Evolutionary conservation across 2,888 invertebrate genomes (phyloP).

Genomic region (Cryptocephalus moraei): DNA sequence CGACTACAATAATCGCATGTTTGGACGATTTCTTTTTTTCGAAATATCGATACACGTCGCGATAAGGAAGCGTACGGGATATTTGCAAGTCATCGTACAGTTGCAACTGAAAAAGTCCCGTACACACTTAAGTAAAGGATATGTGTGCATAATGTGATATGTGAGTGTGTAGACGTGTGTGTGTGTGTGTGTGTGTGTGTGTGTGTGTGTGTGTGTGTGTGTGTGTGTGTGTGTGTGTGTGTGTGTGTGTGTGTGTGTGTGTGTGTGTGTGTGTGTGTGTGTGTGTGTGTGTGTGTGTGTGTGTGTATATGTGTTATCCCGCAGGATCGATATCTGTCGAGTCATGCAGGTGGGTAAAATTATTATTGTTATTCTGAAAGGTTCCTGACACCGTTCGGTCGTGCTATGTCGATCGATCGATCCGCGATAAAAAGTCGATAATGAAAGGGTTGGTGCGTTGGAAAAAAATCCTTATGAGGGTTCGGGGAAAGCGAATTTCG

Average conservation of each 20-base stretch:
- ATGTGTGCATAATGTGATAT: neutral
- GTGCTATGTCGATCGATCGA: too few relatives aligned
- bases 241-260: constrained; percentile 5
- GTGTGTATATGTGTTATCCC: constrained; percentile 10
- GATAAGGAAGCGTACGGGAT: constrained; percentile 18
- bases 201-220: neutral
- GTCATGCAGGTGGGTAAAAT: constrained; percentile 13
- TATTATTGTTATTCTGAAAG: constrained; percentile 6
- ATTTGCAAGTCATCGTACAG: constrained; percentile 20
- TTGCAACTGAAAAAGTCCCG: constrained; percentile 16
- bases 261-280: too few relatives aligned
- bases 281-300: neutral
- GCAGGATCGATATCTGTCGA: constrained; percentile 8
- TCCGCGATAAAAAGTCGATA: too few relatives aligned
- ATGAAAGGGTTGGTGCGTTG: too few relatives aligned
- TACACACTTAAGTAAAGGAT: constrained; percentile 9
- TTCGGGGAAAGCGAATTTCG: too few relatives aligned
- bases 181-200: constrained; percentile 7
- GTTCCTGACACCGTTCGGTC: constrained; percentile 10
- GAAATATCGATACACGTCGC: constrained; percentile 8
- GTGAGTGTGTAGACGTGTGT: too few relatives aligned
- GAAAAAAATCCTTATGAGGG: too few relatives aligned
- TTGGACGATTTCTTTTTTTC: constrained; percentile 8
- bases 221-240: too few relatives aligned
- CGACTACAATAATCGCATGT: constrained; percentile 11